Evolutionary conservation across 2,113 vertebrate species (phyloP), one percentile per base, ranked within the genome.

Genomic region (Phylloscopus trochilus): DNA sequence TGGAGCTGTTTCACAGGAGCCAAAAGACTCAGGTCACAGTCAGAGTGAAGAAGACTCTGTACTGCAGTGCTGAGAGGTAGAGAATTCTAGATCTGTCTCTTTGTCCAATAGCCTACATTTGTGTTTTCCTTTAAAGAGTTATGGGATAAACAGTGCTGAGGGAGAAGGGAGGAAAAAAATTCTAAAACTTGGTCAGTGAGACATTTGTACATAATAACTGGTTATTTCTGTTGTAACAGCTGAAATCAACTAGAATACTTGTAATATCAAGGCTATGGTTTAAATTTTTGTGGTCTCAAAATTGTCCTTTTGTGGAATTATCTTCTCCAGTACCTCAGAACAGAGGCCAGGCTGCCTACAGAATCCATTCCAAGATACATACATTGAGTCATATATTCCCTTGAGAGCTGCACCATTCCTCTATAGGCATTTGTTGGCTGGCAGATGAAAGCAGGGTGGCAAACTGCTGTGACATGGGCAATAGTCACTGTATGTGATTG

Each of bases 181-280:
- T 9, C 43, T 70, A 67, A 17, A 46, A 56, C 81, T 84, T 93
- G 89, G 83, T 91, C 85, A 78, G 39, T 64, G 64, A 93, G 56
- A 44, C 21, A 47, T 96, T 93, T 75, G 28, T 84, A n/a, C 69
- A 44, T 91, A 95, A 86, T 83, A 49, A 86, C 85, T 72, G 41
- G 72, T 77, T 96, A 87, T 90, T 88, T 82, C 79, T 97, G 88
- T 92, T 90, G 41, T 53, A 90, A 89, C 92, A 96, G 85, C 93
- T 97, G 94, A 95, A 94, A 83, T 94, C 85, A 96, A 5, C 90
- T 93, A 83, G 90, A 84, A 70, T 92, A 75, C 83, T 93, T 93
- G 80, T 60, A 87, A 70, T 87, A 60, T 90, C 90, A 78, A 81
- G 77, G 85, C 85, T 94, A 24, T 93, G 76, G 64, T 94, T 95